Conservation (phyloP, 2,797 vertebrate species). For the Myotis planiceps region DNA sequence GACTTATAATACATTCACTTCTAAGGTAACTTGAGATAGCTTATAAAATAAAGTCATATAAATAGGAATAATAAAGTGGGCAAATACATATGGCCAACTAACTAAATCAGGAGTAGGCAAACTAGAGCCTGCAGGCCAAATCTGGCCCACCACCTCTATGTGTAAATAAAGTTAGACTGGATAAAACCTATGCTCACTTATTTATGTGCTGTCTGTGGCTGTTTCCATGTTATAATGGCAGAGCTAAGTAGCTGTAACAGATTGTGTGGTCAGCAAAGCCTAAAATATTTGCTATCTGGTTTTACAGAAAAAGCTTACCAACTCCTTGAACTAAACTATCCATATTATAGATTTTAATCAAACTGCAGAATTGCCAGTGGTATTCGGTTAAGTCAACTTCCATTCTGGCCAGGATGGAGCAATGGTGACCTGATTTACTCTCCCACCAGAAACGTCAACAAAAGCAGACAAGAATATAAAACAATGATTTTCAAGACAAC, state of each 20-base stretch:
- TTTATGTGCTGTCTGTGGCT: neutral
- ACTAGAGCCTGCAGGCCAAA: neutral
- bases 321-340: neutral
- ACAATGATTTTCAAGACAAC: neutral
- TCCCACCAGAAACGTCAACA: neutral
- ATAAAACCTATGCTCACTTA: neutral
- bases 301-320: neutral
- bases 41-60: slow-evolving; percentile 6
- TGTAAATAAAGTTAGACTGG: neutral
- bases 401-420: neutral
- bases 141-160: neutral
- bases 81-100: neutral
- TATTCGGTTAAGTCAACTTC: neutral
- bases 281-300: neutral
- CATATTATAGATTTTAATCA: neutral
- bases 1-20: neutral
- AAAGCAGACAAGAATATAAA: neutral
- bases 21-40: neutral
- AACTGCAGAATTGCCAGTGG: neutral
- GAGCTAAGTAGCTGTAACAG: neutral
- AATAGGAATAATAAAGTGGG: neutral
- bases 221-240: neutral
- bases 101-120: neutral
- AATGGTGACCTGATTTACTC: neutral
- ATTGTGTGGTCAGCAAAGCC: neutral